These are phyloP conservation scores for Drosophila nigricruria DNA, from an alignment of 2,888 invertebrate genomes.

Conservation along the genomic window DNA sequence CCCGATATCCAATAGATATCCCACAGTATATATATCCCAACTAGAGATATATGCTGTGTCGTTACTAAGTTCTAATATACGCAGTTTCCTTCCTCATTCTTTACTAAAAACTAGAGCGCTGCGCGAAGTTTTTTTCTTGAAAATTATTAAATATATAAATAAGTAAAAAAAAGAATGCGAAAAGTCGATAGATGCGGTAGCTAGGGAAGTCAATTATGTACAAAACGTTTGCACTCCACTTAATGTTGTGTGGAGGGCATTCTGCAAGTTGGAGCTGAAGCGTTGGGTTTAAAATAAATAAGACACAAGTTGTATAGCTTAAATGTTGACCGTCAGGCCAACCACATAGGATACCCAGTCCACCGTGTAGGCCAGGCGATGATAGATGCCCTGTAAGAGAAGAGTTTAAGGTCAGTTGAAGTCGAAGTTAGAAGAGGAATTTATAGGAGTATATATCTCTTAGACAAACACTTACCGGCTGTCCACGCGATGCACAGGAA, in stretches of 20 bases:
- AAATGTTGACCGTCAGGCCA: slow-evolving; percentile 83
- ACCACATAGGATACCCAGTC: slow-evolving; percentile 94
- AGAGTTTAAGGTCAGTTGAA: neutral
- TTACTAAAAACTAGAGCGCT: slow-evolving; percentile 29
- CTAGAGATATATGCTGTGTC: slow-evolving; percentile 7
- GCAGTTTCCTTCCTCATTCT: slow-evolving; percentile 10
- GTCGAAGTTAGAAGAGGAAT: too few relatives aligned
- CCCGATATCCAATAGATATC: slow-evolving; percentile 44
- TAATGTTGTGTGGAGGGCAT: slow-evolving; percentile 25
- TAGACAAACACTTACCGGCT: slow-evolving; percentile 86
- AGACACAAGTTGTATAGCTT: slow-evolving; percentile 53
- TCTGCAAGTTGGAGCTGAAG: slow-evolving; percentile 30
- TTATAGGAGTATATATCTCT: too few relatives aligned
- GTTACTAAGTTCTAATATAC: slow-evolving; percentile 44
- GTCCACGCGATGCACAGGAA: slow-evolving; percentile 96
- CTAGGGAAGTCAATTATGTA: slow-evolving; percentile 66
- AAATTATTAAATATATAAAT: slow-evolving; percentile 58
- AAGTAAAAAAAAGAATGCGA: slow-evolving; percentile 35
- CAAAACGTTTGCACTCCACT: slow-evolving; percentile 60
- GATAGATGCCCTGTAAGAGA: slow-evolving; percentile 91
- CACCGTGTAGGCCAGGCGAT: slow-evolving; percentile 95
- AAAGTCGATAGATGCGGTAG: slow-evolving; percentile 41
- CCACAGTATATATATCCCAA: slow-evolving; percentile 6
- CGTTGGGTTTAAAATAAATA: slow-evolving; percentile 59
- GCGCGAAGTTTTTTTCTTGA: slow-evolving; percentile 54